phyloP scores from a whole-genome alignment of 2,113 vertebrate genomes.

The Zosterops hypoxanthus region DNA sequence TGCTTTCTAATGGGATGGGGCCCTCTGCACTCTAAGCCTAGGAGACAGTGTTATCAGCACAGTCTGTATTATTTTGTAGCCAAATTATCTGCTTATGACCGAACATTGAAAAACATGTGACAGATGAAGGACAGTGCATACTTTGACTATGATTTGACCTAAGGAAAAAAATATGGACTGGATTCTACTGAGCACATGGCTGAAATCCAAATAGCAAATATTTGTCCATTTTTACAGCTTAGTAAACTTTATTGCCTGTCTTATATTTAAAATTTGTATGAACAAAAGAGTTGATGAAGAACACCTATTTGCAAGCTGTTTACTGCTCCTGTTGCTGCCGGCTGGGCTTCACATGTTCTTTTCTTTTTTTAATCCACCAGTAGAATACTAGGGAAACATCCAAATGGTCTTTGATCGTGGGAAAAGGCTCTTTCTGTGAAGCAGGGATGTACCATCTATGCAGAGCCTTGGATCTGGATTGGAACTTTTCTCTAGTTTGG shows the following conservation, averaged over 20 bases:
- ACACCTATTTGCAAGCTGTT: not conserved
- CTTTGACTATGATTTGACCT: not conserved
- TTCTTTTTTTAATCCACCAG: not conserved
- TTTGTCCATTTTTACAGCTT: not conserved
- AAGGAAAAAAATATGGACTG: not conserved
- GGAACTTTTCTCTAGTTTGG: not conserved
- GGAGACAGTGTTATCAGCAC: not conserved
- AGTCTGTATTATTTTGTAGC: not conserved
- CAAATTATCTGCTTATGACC: not conserved
- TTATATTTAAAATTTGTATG: not conserved
- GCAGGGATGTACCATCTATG: not conserved
- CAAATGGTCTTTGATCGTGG: not conserved
- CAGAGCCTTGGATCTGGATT: not conserved
- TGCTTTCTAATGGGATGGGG: not conserved
- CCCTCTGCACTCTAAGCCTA: not conserved
- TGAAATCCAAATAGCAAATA: not conserved
- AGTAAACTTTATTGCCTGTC: not conserved
- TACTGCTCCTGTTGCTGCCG: not conserved
- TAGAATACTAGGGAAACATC: not conserved
- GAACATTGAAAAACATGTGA: not conserved
- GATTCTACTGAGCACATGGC: not conserved
- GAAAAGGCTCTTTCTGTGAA: not conserved
- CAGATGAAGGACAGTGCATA: not conserved
- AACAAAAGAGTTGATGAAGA: slow-evolving; percentile 19
- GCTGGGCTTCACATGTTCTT: not conserved